Evolutionary conservation across 2,888 invertebrate genomes (phyloP).

Genomic region (Pyralis farinalis): DNA sequence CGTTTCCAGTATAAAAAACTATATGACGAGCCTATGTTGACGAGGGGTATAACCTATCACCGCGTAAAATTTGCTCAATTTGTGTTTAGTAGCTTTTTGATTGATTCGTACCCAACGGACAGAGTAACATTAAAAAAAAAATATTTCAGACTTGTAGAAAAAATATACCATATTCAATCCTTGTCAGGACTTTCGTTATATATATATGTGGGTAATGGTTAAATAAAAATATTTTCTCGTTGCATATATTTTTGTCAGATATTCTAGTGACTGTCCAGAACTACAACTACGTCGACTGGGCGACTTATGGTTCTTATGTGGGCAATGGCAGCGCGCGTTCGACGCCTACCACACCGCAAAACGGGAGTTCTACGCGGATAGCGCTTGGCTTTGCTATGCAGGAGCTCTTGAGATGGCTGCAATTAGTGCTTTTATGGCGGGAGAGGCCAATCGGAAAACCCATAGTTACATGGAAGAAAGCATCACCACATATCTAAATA

Average conservation of each 20-base stretch:
- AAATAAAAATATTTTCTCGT: no score
- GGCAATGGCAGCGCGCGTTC: conserved; percentile 95
- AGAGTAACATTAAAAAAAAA: no score
- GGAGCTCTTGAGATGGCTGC: conserved; percentile 98
- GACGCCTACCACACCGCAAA: conserved; percentile 98
- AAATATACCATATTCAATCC: no score
- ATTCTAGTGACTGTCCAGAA: conserved; percentile 92
- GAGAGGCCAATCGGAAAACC: conserved; percentile 88
- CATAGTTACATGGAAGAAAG: conserved; percentile 97
- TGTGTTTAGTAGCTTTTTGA: no score
- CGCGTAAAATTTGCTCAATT: no score
- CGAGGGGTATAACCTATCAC: no score
- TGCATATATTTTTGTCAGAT: conserved; percentile 70
- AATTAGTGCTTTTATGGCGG: conserved; percentile 93
- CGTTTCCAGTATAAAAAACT: no score
- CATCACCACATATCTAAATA: conserved; percentile 93
- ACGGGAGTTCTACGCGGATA: conserved; percentile 97
- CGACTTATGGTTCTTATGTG: conserved; percentile 98
- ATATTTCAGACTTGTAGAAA: no score
- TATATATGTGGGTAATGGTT: no score
- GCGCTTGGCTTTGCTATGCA: conserved; percentile 98
- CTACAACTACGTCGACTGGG: conserved; percentile 95
- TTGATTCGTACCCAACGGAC: no score
- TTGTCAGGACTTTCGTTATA: no score
- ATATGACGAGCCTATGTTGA: no score